Base-by-base conservation (phyloP, 2,888 invertebrate genomes). In the Trachelus iudaicus region DNA sequence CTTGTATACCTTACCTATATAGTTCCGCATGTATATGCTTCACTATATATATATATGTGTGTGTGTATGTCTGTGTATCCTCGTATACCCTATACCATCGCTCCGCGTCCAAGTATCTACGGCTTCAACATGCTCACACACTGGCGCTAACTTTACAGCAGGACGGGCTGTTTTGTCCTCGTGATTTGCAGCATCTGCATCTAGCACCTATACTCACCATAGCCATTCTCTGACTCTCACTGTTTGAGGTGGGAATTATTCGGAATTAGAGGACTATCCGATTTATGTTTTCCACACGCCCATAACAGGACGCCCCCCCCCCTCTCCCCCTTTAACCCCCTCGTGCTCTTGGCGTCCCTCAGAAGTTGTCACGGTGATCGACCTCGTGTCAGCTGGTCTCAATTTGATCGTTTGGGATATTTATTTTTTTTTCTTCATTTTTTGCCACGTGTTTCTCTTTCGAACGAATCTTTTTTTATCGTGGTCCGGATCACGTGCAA, bases 151-250 rank as follows among this genome's bases (percentile, higher is more conserved):
- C 85, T 89, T 90, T 87, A 85, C 82, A 80, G 85, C 85, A 80
- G 85, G 75, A 85, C 85, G 85, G 87, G 87, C 85, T 89, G 90
- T 91, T 90, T 90, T 90, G 90, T 89, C 87, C 83, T 80, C 83
- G 88, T 90, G 89, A 90, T 91, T 90, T 89, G 90, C 89, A 87
- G 88, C 90, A 88, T 90, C 90, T 90, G 90, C 89, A 87, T 87
- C 80, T 85, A 89, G 86, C 89, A 90, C 86, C 87, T 85, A 83
- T 80, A 80, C 81, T 71, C 68, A 73, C 31, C 35, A 40, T 73
- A 76, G 78, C 78, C 76, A 81, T 81, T 80, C 79, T 69, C 75
- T 69, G 80, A 75, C 73, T 35, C 80, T 75, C 77, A 81, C 77
- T 79, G 77, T 76, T 76, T 77, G 81, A 81, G 82, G 85, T 81